These are phyloP conservation scores for Lithophane socia DNA, from an alignment of 2,888 invertebrate genomes.

Conservation along the genomic window DNA sequence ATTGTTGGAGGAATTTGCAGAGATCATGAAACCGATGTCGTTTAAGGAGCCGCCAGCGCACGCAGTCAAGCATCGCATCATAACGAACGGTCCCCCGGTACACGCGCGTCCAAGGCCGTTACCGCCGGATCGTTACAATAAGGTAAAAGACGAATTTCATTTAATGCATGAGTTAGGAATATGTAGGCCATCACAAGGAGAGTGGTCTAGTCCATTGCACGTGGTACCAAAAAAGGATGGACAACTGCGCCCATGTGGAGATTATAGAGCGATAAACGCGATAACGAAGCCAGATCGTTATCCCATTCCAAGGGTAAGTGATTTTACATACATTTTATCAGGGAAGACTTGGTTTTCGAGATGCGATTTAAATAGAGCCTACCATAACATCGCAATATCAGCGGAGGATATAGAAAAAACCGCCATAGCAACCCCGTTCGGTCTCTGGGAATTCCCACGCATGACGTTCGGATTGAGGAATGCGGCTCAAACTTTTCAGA, in stretches of 20 bases:
- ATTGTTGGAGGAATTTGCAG: constrained; percentile 5
- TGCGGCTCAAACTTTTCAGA: not conserved
- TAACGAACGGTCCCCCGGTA: constrained; percentile 1
- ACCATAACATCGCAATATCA: constrained; percentile 1
- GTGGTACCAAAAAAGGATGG: constrained; percentile 1
- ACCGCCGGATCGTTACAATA: constrained; percentile 3
- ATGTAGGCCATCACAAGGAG: not conserved
- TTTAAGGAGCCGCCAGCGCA: not conserved
- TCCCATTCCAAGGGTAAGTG: not conserved
- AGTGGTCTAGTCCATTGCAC: constrained; percentile 1
- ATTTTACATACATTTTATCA: constrained; percentile 2
- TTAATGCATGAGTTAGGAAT: not conserved
- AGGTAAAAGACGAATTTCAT: not conserved
- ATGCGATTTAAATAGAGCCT: not conserved
- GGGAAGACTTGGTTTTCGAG: not conserved
- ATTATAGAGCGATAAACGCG: not conserved
- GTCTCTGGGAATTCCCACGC: constrained; percentile 4
- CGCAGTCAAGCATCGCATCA: not conserved
- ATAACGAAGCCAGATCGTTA: constrained; percentile 3
- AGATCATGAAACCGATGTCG: constrained; percentile 1
- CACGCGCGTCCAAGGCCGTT: constrained; percentile 14
- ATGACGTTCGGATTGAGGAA: not conserved
- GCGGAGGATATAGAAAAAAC: constrained; percentile 2
- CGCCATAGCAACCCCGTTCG: not conserved
- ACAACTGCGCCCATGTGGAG: not conserved